These are phyloP conservation scores for Eugnorisma glareosa DNA, from an alignment of 2,888 invertebrate species.

Conservation along the genomic window DNA sequence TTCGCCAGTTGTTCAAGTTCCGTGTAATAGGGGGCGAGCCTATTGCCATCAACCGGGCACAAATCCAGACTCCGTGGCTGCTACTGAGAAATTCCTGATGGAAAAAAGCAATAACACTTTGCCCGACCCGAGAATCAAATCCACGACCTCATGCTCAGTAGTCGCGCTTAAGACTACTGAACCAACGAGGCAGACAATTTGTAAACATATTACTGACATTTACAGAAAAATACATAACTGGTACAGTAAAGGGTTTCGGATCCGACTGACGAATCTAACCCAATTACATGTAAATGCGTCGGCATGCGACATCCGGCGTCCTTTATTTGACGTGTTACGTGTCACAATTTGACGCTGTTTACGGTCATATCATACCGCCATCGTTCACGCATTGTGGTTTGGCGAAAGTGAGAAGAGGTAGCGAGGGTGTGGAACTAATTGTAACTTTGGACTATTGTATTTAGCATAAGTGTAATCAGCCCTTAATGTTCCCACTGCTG, in stretches of 20 bases:
- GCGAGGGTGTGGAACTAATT: neutral
- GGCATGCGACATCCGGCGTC: slow-evolving; percentile 49
- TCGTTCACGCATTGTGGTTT: slow-evolving; percentile 47
- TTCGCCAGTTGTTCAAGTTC: neutral
- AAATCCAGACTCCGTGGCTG: neutral
- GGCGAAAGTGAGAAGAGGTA: neutral
- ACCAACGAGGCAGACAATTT: no score
- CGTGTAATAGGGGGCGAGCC: neutral
- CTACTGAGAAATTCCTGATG: neutral
- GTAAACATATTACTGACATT: neutral
- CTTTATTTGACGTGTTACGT: slow-evolving; percentile 49
- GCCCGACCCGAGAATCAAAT: neutral
- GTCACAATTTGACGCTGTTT: slow-evolving; percentile 60
- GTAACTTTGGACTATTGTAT: no score
- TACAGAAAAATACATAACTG: neutral
- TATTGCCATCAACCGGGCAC: neutral
- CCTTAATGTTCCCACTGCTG: neutral
- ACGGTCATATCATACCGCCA: slow-evolving; percentile 54
- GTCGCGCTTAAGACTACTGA: neutral
- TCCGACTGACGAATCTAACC: slow-evolving; percentile 29
- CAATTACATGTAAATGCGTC: slow-evolving; percentile 61
- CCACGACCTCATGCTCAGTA: neutral
- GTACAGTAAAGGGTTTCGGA: slow-evolving; percentile 18
- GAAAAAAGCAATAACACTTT: neutral
- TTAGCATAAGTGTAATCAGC: no score